phyloP scores from a whole-genome alignment of 2,888 invertebrate species.

The Meganola albula region DNA sequence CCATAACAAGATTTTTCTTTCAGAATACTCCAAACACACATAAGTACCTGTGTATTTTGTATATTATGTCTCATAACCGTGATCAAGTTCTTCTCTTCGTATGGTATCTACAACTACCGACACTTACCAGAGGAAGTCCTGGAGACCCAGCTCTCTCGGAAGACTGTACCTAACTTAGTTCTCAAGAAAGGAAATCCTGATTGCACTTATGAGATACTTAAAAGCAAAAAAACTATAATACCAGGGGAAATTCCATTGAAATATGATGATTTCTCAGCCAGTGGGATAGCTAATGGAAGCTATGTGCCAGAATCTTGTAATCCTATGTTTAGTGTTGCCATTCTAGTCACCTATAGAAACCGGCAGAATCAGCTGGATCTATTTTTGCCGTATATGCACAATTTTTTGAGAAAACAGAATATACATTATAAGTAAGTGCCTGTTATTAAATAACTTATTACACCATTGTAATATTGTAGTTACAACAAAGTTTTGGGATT shows the following conservation, averaged over 20 bases:
- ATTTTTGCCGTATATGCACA: conserved; percentile 91
- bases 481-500: no score
- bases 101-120: conserved; percentile 32
- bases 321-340: conserved; percentile 81
- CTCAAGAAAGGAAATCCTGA: conserved; percentile 32
- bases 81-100: conserved; percentile 36
- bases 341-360: conserved; percentile 88
- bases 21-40: conserved; percentile 38
- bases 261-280: conserved; percentile 39
- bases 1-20: neutral
- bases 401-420: conserved; percentile 87
- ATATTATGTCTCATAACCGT: conserved; percentile 36
- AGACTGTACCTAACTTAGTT: conserved; percentile 29
- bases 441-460: no score
- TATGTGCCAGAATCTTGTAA: conserved; percentile 52
- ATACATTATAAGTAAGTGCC: conserved; percentile 82
- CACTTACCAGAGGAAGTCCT: conserved; percentile 19
- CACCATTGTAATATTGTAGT: no score
- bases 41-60: conserved; percentile 33
- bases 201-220: conserved; percentile 51
- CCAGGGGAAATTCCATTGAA: conserved; percentile 38
- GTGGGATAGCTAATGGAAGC: conserved; percentile 49
- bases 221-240: conserved; percentile 32
- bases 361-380: conserved; percentile 84
- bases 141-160: conserved; percentile 12